A percentile compares a stretch with the other conserved stretches of the same genome.
These are phyloP conservation scores for Nemoura dubitans DNA, from an alignment of 2,888 invertebrate genomes.

Conservation along the genomic window DNA sequence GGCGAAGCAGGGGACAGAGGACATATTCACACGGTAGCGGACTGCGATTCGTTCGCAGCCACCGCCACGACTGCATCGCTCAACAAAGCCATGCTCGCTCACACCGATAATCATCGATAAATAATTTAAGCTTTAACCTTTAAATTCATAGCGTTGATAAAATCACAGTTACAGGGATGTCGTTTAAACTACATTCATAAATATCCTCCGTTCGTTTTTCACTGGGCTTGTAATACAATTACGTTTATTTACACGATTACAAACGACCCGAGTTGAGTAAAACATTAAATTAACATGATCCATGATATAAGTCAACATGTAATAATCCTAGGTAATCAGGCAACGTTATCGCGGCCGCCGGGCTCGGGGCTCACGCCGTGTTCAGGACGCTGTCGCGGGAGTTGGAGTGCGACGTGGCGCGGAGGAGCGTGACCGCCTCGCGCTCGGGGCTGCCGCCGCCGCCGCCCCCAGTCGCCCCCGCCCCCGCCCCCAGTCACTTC, in stretches of 20 bases:
- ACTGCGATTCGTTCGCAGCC: background rate
- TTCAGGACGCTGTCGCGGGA: slow-evolving; percentile 70
- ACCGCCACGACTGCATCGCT: background rate
- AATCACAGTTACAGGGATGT: slow-evolving; percentile 40
- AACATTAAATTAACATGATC: slow-evolving; percentile 17
- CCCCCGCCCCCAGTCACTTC: slow-evolving; percentile 84
- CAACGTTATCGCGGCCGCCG: no score
- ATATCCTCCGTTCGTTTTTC: slow-evolving; percentile 9
- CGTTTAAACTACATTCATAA: background rate
- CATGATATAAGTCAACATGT: background rate
- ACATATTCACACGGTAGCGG: background rate
- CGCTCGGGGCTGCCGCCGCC: slow-evolving; percentile 72
- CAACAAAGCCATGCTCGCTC: background rate
- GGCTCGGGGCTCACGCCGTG: slow-evolving; percentile 49
- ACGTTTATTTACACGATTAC: slow-evolving; percentile 21
- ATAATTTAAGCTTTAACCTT: slow-evolving; percentile 41
- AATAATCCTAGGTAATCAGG: no score
- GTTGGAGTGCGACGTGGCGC: slow-evolving; percentile 71
- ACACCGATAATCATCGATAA: background rate
- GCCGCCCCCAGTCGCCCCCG: slow-evolving; percentile 59
- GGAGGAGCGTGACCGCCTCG: slow-evolving; percentile 69
- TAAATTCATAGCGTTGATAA: slow-evolving; percentile 35
- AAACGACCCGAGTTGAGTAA: background rate
- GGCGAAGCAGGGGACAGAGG: background rate
- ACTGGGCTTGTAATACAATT: background rate